Evolutionary conservation across 2,797 vertebrate species (phyloP).

Genomic region (Neoniphon sammara): DNA sequence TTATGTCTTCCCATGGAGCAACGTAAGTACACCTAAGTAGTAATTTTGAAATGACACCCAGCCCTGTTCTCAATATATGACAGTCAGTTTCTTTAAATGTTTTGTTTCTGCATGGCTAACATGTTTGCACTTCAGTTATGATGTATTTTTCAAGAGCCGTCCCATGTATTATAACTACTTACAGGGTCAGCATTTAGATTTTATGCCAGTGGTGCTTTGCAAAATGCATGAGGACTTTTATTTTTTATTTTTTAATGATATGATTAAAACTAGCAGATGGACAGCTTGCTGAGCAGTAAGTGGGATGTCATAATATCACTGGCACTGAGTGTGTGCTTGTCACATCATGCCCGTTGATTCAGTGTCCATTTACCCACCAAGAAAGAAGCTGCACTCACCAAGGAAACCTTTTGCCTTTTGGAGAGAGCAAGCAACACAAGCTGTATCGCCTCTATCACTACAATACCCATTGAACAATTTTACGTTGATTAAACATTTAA

Average conservation of each 20-base stretch:
- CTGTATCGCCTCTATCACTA: too few species aligned
- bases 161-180: constrained; percentile 26
- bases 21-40: neutral
- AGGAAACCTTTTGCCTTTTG: constrained; percentile 8
- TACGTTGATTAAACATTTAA: too few species aligned
- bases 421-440: neutral
- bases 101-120: constrained; percentile 32
- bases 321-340: constrained; percentile 4
- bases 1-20: constrained; percentile 20
- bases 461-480: too few species aligned
- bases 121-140: constrained; percentile 5
- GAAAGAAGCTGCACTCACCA: neutral
- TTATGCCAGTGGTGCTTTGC: neutral
- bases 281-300: neutral
- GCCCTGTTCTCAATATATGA: constrained; percentile 17
- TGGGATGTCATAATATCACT: constrained; percentile 3
- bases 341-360: neutral
- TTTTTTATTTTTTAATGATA: neutral
- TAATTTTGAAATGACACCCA: constrained; percentile 17
- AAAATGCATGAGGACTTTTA: neutral
- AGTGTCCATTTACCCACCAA: neutral
- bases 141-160: neutral
- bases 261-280: neutral
- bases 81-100: constrained; percentile 21
- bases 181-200: constrained; percentile 5